Percentiles rank a stretch among this genome's conserved stretches.
Conservation (phyloP, 2,888 invertebrate genomes). For the Plagodis pulveraria region DNA sequence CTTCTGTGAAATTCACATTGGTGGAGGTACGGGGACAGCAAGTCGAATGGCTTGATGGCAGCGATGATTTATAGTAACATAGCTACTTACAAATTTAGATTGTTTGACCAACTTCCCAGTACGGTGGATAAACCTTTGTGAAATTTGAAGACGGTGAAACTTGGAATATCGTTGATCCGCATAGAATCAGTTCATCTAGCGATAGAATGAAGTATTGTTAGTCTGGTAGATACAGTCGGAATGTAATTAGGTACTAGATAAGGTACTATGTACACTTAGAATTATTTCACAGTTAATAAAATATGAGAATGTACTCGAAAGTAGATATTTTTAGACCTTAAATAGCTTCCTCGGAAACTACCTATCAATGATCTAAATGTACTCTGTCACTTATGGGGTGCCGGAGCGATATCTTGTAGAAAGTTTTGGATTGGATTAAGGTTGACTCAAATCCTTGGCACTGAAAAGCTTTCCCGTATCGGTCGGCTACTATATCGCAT, state of each 20-base stretch:
- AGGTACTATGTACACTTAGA: too few species aligned
- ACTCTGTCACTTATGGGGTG: too few species aligned
- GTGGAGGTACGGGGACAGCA: constrained; percentile 15
- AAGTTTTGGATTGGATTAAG: too few species aligned
- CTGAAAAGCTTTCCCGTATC: too few species aligned
- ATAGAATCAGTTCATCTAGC: constrained; percentile 9
- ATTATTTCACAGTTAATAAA: too few species aligned
- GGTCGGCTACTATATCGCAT: too few species aligned
- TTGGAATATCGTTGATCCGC: constrained; percentile 11
- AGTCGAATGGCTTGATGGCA: neutral
- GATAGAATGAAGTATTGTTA: constrained; percentile 1
- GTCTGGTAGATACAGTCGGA: neutral
- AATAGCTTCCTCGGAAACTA: too few species aligned
- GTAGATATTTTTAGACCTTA: too few species aligned
- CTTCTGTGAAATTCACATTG: constrained; percentile 13
- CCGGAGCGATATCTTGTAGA: too few species aligned
- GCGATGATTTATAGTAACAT: constrained; percentile 38
- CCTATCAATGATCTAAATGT: too few species aligned
- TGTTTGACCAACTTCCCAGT: constrained; percentile 32
- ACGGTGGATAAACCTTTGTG: constrained; percentile 24
- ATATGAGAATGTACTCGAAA: too few species aligned
- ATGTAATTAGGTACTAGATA: neutral
- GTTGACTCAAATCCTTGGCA: too few species aligned
- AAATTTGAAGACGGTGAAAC: constrained; percentile 19
- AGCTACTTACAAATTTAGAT: constrained; percentile 32